Percentiles rank a stretch among this genome's conserved stretches.
Evolutionary conservation across 2,113 vertebrate species (phyloP).

Genomic region (Agelaius phoeniceus): DNA sequence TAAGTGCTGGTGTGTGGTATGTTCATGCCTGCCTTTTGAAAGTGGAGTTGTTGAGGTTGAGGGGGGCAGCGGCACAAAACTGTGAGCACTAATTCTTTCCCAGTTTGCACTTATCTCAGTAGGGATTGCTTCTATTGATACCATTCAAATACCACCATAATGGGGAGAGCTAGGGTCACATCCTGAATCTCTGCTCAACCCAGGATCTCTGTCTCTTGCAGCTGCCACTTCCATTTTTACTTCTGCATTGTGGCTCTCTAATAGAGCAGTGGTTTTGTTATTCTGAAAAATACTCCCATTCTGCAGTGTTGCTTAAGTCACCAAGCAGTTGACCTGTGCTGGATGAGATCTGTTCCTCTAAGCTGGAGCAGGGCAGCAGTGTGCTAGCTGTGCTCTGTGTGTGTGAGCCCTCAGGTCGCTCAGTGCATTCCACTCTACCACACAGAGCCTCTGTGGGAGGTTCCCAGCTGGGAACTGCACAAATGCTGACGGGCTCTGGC

Average conservation of each 20-base stretch:
- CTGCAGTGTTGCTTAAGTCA: background rate
- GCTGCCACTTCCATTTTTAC: background rate
- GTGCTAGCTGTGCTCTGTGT: background rate
- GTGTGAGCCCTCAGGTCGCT: background rate
- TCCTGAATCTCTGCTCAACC: background rate
- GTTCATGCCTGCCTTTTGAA: background rate
- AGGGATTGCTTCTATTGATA: background rate
- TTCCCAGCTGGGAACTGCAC: background rate
- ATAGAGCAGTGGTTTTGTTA: background rate
- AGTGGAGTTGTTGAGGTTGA: background rate
- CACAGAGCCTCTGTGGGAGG: background rate
- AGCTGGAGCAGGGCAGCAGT: background rate
- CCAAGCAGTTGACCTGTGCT: background rate
- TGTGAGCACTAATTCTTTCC: background rate
- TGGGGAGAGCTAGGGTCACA: background rate
- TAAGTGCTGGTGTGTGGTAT: constrained; percentile 58
- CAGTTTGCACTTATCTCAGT: background rate
- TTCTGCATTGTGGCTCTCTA: background rate
- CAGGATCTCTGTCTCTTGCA: background rate
- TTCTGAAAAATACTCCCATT: background rate
- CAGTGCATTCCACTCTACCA: background rate
- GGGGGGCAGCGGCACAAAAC: background rate
- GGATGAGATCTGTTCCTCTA: background rate
- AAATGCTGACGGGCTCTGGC: fast-evolving
- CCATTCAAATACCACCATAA: fast-evolving